phyloP scores from a whole-genome alignment of 2,888 invertebrate genomes.

The Halocaridina rubra region DNA sequence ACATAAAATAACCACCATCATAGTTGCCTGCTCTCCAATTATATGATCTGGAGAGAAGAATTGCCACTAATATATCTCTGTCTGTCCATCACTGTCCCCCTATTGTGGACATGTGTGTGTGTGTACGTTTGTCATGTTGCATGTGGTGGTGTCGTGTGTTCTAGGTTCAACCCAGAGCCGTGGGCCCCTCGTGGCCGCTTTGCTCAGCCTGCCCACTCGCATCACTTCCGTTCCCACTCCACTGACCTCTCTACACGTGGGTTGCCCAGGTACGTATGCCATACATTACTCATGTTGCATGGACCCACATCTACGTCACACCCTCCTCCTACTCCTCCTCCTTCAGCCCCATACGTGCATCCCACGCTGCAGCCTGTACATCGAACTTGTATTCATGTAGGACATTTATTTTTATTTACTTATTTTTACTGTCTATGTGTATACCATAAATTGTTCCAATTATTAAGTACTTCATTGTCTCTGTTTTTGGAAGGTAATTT shows the following conservation, averaged over 20 bases:
- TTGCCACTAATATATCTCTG: not conserved
- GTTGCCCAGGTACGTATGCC: slow-evolving; percentile 54
- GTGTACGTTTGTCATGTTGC: slow-evolving; percentile 48
- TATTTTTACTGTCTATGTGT: too few species aligned
- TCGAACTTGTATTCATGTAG: too few species aligned
- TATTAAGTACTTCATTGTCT: too few species aligned
- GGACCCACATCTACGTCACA: not conserved
- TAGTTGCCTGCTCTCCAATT: slow-evolving; percentile 14
- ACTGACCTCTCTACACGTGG: slow-evolving; percentile 58
- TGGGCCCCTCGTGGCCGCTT: slow-evolving; percentile 64
- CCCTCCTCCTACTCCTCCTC: slow-evolving; percentile 27
- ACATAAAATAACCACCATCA: slow-evolving; percentile 1
- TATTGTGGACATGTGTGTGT: too few species aligned
- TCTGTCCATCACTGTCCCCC: not conserved
- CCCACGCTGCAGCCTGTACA: too few species aligned
- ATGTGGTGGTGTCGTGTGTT: slow-evolving; percentile 60
- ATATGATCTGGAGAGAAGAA: not conserved
- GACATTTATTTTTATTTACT: too few species aligned
- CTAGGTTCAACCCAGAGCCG: slow-evolving; percentile 64
- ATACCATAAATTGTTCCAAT: too few species aligned
- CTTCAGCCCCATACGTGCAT: too few species aligned
- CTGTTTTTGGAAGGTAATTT: too few species aligned
- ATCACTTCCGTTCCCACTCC: slow-evolving; percentile 63
- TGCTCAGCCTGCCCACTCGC: slow-evolving; percentile 62
- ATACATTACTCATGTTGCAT: not conserved